Evolutionary conservation across 2,888 invertebrate genomes (phyloP).

Genomic region (Ectemnius lituratus): DNA sequence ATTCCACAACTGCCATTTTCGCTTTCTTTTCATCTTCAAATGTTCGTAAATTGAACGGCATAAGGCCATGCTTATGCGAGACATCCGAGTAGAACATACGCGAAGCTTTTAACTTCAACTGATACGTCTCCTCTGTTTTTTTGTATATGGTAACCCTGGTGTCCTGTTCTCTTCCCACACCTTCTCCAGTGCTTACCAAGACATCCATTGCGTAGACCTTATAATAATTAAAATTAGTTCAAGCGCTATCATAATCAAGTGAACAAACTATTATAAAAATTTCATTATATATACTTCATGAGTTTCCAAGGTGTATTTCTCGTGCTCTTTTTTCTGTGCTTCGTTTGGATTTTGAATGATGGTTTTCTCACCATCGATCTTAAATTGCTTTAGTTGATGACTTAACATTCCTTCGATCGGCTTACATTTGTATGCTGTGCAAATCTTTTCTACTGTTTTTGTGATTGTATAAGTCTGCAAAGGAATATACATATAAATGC

Average conservation of each 20-base stretch:
- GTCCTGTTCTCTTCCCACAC: slow-evolving; percentile 94
- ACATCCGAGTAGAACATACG: slow-evolving; percentile 94
- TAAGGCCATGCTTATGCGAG: slow-evolving; percentile 93
- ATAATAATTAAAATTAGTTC: slow-evolving; percentile 8
- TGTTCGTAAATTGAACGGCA: slow-evolving; percentile 97
- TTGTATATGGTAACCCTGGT: slow-evolving; percentile 98
- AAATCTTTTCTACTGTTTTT: slow-evolving; percentile 94
- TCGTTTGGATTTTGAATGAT: slow-evolving; percentile 98
- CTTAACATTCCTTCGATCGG: slow-evolving; percentile 98
- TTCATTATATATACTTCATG: slow-evolving; percentile 84
- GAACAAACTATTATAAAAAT: neutral
- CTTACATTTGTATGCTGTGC: slow-evolving; percentile 96
- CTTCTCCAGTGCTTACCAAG: slow-evolving; percentile 97
- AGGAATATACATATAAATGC: slow-evolving; percentile 5
- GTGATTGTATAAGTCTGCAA: slow-evolving; percentile 92
- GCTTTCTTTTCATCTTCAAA: slow-evolving; percentile 99
- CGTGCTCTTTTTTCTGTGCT: slow-evolving; percentile 97
- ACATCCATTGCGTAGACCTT: slow-evolving; percentile 96
- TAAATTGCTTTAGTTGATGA: slow-evolving; percentile 96
- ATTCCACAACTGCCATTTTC: slow-evolving; percentile 98
- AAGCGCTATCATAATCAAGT: too few species aligned
- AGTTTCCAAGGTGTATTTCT: slow-evolving; percentile 96
- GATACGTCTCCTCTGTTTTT: slow-evolving; percentile 98
- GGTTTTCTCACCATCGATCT: slow-evolving; percentile 98
- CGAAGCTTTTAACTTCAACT: slow-evolving; percentile 97